These are phyloP conservation scores for Peromyscus maniculatus DNA, from an alignment of 2,113 vertebrate genomes.

Conservation along the genomic window DNA sequence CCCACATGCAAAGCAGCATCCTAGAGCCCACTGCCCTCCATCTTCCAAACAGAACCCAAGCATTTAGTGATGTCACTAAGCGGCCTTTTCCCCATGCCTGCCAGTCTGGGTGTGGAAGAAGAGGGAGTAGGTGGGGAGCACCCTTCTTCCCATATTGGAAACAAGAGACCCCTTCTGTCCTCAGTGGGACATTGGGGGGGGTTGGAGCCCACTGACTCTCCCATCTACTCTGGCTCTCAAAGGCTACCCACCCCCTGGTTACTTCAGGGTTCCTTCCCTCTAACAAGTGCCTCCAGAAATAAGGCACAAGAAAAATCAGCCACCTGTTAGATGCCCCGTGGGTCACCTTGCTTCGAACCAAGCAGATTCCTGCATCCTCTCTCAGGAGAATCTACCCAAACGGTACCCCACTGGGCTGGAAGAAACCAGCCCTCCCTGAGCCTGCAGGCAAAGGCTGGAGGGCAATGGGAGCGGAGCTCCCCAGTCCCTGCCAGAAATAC, in stretches of 20 bases:
- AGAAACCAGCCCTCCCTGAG: background rate
- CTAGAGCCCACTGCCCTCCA: background rate
- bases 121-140: background rate
- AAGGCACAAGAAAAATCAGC: background rate
- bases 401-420: background rate
- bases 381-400: background rate
- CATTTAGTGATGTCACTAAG: too few relatives aligned
- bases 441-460: background rate
- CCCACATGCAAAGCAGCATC: background rate
- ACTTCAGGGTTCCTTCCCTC: conserved; percentile 3
- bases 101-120: background rate
- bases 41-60: background rate
- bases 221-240: background rate
- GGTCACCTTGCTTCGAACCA: background rate
- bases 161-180: background rate
- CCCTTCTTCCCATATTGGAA: background rate
- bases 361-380: background rate
- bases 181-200: background rate
- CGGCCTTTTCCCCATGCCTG: background rate
- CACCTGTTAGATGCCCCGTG: background rate
- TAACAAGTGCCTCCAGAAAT: background rate
- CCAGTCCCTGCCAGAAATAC: conserved; percentile 52
- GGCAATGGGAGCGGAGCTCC: conserved; percentile 13
- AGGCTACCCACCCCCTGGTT: background rate
- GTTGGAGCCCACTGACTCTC: background rate